Evolutionary conservation across 2,888 invertebrate species (phyloP).

Genomic region (Lydus trimaculatus): DNA sequence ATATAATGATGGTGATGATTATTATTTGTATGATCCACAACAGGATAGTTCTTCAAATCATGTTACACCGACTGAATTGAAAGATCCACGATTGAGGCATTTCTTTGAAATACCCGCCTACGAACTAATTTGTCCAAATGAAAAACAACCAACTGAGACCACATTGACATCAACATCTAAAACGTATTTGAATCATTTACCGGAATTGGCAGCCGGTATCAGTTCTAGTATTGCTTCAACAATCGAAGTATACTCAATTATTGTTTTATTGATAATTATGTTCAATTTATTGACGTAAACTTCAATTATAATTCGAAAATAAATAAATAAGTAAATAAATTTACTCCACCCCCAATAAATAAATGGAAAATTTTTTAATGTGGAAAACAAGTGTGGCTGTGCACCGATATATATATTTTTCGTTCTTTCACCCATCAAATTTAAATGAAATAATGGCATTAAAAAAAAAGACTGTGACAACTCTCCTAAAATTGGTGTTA

Average conservation of each 20-base stretch:
- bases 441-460: neutral
- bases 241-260: conserved; percentile 12
- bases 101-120: conserved; percentile 50
- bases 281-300: conserved; percentile 21
- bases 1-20: conserved; percentile 42
- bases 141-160: conserved; percentile 51
- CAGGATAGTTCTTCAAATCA: conserved; percentile 43
- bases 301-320: too few relatives aligned
- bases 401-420: conserved; percentile 10
- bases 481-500: neutral
- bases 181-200: conserved; percentile 42
- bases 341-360: neutral
- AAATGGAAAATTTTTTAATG: neutral
- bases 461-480: neutral
- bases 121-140: conserved; percentile 58
- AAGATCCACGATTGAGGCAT: conserved; percentile 45
- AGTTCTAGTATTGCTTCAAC: conserved; percentile 32
- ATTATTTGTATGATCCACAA: conserved; percentile 44
- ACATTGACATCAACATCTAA: conserved; percentile 39
- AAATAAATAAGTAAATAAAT: neutral
- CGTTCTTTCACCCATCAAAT: neutral
- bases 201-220: conserved; percentile 46
- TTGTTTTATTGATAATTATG: conserved; percentile 27
- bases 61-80: conserved; percentile 37
- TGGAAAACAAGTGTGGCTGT: conserved; percentile 28